Percentiles rank a stretch among this genome's conserved stretches.
These are phyloP conservation scores for Mesoclemmys tuberculata DNA, from an alignment of 2,113 vertebrate species.

Conservation along the genomic window DNA sequence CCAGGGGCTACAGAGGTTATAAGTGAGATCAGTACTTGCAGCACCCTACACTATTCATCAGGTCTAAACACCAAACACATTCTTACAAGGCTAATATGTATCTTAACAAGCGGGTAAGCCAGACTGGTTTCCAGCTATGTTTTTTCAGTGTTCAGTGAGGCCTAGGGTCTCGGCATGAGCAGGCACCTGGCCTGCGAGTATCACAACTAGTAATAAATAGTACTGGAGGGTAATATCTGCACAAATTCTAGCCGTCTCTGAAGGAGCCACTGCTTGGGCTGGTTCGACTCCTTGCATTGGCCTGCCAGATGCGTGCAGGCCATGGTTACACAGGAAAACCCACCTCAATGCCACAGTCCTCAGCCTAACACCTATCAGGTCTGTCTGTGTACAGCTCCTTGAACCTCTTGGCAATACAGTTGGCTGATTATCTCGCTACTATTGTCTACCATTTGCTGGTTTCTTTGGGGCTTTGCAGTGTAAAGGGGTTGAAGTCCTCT, in stretches of 20 bases:
- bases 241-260: not conserved
- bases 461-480: not conserved
- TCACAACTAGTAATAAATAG: not conserved
- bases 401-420: not conserved
- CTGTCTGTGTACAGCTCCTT: not conserved
- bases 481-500: not conserved
- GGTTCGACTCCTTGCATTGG: not conserved
- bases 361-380: not conserved
- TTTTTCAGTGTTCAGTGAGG: not conserved
- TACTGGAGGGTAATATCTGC: not conserved
- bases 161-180: not conserved
- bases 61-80: not conserved
- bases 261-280: not conserved
- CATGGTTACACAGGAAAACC: not conserved
- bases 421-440: not conserved
- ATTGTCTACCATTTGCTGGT: not conserved
- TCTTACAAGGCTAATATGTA: not conserved
- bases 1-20: not conserved
- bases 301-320: not conserved
- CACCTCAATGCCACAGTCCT: not conserved
- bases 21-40: not conserved
- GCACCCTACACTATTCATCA: not conserved
- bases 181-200: not conserved
- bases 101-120: not conserved
- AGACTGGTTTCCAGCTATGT: not conserved